These are phyloP conservation scores for Scaptomyza parva DNA, from an alignment of 2,888 invertebrate genomes.

Conservation along the genomic window DNA sequence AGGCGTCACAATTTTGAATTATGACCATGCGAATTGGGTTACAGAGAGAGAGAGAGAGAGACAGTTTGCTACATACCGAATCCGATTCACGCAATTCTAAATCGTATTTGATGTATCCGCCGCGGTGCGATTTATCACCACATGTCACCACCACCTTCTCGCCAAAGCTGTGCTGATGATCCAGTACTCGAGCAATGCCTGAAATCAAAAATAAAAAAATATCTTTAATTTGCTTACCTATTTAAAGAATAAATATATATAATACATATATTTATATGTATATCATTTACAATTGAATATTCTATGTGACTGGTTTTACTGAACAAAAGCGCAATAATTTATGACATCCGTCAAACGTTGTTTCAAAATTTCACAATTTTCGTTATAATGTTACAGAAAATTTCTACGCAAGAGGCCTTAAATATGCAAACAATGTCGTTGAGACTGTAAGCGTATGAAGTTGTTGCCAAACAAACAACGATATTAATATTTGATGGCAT, in stretches of 20 bases:
- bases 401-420: conserved; percentile 41
- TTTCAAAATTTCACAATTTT: conserved; percentile 22
- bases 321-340: conserved; percentile 28
- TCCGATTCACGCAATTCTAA: conserved; percentile 85
- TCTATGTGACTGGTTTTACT: background rate
- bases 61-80: conserved; percentile 67
- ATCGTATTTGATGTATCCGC: conserved; percentile 83
- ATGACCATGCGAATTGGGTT: conserved; percentile 9
- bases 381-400: conserved; percentile 23
- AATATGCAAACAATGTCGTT: conserved; percentile 60
- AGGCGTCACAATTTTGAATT: conserved; percentile 18
- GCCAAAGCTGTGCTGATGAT: conserved; percentile 81
- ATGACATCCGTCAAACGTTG: conserved; percentile 34
- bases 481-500: conserved; percentile 78
- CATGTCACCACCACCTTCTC: conserved; percentile 83
- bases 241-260: background rate
- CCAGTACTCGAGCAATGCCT: conserved; percentile 83
- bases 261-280: too few species aligned
- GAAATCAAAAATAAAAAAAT: conserved; percentile 29
- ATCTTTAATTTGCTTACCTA: background rate
- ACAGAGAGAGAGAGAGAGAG: background rate
- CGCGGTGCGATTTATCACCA: conserved; percentile 78
- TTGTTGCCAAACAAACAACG: conserved; percentile 54
- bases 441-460: conserved; percentile 28
- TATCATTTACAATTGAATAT: conserved; percentile 2